Conservation (phyloP, 2,797 vertebrate genomes). For the Typhlichthys subterraneus region DNA sequence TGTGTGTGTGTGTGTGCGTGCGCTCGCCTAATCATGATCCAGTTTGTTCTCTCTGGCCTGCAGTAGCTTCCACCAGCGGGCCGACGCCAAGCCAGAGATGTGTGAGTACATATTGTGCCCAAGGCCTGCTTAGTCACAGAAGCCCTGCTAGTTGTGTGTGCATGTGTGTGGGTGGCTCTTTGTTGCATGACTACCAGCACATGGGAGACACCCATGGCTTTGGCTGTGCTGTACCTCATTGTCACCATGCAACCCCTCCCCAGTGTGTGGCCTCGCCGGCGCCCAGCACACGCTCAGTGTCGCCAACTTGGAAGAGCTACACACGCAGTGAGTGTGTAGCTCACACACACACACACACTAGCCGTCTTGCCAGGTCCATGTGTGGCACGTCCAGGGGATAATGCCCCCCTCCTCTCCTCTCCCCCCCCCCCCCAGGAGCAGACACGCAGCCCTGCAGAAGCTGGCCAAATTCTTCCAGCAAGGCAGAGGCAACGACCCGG, state of each 20-base stretch:
- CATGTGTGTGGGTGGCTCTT: slow-evolving; percentile 22
- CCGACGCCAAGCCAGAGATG: slow-evolving; percentile 54
- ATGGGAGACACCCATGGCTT: slow-evolving; percentile 7
- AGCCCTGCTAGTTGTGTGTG: background rate
- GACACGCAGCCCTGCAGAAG: slow-evolving; percentile 77
- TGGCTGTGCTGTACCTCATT: slow-evolving; percentile 5
- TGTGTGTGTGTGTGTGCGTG: background rate
- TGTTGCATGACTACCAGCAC: slow-evolving; percentile 19
- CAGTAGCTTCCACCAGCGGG: slow-evolving; percentile 56
- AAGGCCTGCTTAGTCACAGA: slow-evolving; percentile 10
- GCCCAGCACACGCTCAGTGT: slow-evolving; percentile 53
- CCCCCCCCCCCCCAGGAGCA: slow-evolving; percentile 36
- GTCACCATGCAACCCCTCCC: slow-evolving; percentile 40
- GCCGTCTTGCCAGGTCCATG: background rate
- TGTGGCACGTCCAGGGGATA: background rate
- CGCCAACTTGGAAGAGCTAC: slow-evolving; percentile 60
- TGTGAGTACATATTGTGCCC: slow-evolving; percentile 61
- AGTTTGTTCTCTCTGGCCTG: slow-evolving; percentile 13
- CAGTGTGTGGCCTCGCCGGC: slow-evolving; percentile 52
- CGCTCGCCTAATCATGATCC: background rate
- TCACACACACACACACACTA: slow-evolving; percentile 16
- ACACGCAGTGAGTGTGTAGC: slow-evolving; percentile 73
- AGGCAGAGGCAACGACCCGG: slow-evolving; percentile 20
- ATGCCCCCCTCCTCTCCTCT: background rate
- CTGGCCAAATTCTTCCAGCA: slow-evolving; percentile 74